Conservation (phyloP, 1,140 invertebrate species). For the Luehdorfia chinensis region DNA sequence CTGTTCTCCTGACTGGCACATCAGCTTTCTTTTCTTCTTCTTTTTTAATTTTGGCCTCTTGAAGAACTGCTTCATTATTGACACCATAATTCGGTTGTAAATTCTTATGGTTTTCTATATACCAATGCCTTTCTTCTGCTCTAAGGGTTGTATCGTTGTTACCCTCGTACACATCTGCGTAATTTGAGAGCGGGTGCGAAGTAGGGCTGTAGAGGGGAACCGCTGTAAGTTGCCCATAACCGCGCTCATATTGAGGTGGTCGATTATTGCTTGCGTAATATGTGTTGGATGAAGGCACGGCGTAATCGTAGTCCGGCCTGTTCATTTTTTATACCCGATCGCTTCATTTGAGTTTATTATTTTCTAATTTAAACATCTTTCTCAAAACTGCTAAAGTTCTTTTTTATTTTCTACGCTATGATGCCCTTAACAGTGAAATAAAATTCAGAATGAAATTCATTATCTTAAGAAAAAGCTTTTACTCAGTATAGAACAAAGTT, state of each 20-base stretch:
- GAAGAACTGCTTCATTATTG: slow-evolving; percentile 45
- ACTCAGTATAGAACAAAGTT: slow-evolving; percentile 7
- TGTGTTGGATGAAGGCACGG: slow-evolving; percentile 61
- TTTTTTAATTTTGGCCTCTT: slow-evolving; percentile 72
- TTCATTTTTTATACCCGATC: slow-evolving; percentile 67
- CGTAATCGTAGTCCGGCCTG: slow-evolving; percentile 71
- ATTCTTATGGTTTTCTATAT: slow-evolving; percentile 75
- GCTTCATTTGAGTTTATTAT: slow-evolving; percentile 66
- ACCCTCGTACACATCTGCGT: slow-evolving; percentile 72
- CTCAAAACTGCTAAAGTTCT: slow-evolving; percentile 28
- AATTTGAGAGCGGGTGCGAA: slow-evolving; percentile 63
- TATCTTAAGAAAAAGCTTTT: slow-evolving; percentile 17
- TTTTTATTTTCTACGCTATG: slow-evolving; percentile 21
- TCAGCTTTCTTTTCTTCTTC: slow-evolving; percentile 69
- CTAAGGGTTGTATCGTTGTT: slow-evolving; percentile 74
- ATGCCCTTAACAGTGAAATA: slow-evolving; percentile 36
- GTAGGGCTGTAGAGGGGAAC: slow-evolving; percentile 60
- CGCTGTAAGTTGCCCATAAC: slow-evolving; percentile 54
- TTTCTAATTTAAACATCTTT: slow-evolving; percentile 36
- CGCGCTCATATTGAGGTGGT: slow-evolving; percentile 66
- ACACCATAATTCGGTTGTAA: slow-evolving; percentile 56
- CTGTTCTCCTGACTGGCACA: slow-evolving; percentile 48
- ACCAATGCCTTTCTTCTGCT: slow-evolving; percentile 74
- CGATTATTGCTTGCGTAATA: slow-evolving; percentile 63
- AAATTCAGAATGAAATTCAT: slow-evolving; percentile 19